Conservation (phyloP, 2,888 invertebrate species). For the Aphidius colemani region DNA sequence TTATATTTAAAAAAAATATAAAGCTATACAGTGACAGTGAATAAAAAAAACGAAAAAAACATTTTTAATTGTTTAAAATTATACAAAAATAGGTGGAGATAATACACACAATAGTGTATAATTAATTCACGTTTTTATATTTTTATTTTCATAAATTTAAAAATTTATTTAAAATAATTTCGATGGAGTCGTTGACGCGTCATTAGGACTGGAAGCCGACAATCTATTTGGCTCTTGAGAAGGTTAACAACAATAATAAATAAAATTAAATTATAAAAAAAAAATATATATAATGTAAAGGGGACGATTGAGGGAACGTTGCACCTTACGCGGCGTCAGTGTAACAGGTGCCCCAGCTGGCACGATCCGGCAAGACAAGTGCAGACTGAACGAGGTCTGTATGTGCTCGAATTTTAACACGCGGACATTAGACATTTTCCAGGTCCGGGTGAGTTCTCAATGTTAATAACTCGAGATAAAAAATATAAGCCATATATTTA, state of each 20-base stretch:
- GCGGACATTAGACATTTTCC: slow-evolving; percentile 40
- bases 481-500: no score
- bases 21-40: no score
- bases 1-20: no score
- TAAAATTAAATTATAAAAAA: neutral
- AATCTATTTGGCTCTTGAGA: slow-evolving; percentile 13
- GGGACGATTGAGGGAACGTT: slow-evolving; percentile 38
- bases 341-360: slow-evolving; percentile 56
- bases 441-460: no score
- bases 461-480: no score
- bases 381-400: slow-evolving; percentile 17
- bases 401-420: slow-evolving; percentile 33
- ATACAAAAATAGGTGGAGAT: no score
- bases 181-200: slow-evolving; percentile 13
- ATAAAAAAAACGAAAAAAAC: no score
- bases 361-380: slow-evolving; percentile 45
- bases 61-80: no score
- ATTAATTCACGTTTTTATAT: no score
- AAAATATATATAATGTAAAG: slow-evolving; percentile 16
- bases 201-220: slow-evolving; percentile 20
- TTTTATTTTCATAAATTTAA: neutral
- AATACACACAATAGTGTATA: no score
- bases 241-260: no score
- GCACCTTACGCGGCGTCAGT: slow-evolving; percentile 48
- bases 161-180: slow-evolving; percentile 5